Conservation (phyloP, 2,113 vertebrate genomes). For the Tragelaphus scriptus region DNA sequence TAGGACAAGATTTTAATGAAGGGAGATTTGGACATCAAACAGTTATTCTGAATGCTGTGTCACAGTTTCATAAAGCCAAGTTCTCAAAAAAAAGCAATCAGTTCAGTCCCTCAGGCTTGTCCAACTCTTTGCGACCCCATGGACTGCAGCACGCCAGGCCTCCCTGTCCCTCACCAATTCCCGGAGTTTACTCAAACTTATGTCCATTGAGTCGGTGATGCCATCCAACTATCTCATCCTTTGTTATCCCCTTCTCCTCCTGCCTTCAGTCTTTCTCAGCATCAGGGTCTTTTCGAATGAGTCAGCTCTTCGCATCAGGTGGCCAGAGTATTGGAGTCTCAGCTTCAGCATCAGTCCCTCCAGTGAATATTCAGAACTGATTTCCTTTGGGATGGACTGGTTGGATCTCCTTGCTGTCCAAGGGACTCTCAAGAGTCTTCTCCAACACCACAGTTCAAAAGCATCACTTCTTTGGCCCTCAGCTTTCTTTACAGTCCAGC, state of each 20-base stretch:
- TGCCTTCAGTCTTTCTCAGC: not conserved
- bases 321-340: not conserved
- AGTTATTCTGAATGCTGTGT: not conserved
- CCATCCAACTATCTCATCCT: not conserved
- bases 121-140: fast-evolving
- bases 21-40: not conserved
- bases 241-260: not conserved
- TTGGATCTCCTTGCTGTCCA: not conserved
- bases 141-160: fast-evolving
- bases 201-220: not conserved
- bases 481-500: not conserved
- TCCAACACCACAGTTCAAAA: not conserved
- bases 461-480: not conserved
- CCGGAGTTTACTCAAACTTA: not conserved
- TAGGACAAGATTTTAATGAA: not conserved
- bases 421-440: not conserved
- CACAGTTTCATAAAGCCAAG: not conserved
- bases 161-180: not conserved
- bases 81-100: not conserved
- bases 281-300: not conserved
- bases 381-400: not conserved
- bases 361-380: not conserved
- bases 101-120: not conserved
- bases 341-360: not conserved
- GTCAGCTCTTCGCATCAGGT: not conserved